Base-by-base conservation (phyloP, 2,888 invertebrate genomes). In the Hypolimnas misippus region DNA sequence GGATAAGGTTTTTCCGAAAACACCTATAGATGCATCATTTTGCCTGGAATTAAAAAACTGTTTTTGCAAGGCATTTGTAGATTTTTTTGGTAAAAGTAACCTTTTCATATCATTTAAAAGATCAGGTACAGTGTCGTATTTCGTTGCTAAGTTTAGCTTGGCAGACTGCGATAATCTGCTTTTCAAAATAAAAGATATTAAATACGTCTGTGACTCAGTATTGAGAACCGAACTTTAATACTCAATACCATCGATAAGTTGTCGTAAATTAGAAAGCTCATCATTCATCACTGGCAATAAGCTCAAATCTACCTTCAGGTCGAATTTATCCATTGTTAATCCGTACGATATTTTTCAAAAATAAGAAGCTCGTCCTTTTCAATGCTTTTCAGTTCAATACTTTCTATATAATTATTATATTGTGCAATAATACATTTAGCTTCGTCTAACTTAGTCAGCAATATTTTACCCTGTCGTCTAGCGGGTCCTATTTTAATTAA, bases 81-180 rank as follows among this genome's bases (percentile, higher is more conserved):
- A 35, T 12, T 35, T 35, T n/a, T 35, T 35, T 3, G 35, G 35
- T n/a, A 35, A 49, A 25, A 52, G 10, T 33, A 52, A 33, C 17
- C 31, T 33, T 52, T 52, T 52, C 52, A 52, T 35, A 35, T 52
- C 16, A 35, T 52, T 35, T 52, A 35, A 52, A 52, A 52, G 35
- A 52, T 33, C 8, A 51, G 51, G 12, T 33, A 51, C 33, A 51
- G 33, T 51, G 16, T 51, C 51, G 33, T 51, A 33, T 33, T 51
- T 51, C 4, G 21, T n/a, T 51, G 33, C 51, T 51, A 33, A 29
- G 14, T 51, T 51, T 51, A 51, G 51, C 51, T 33, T 51, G 14
- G 33, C 17, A 33, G 51, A 21, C 49, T 49, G 49, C 49, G 25
- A 25, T 5, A 25, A 25, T 25, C 25, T 25, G 25, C 25, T 25